Base-by-base conservation (phyloP, 2,888 invertebrate genomes). In the Hoplodrina ambigua region DNA sequence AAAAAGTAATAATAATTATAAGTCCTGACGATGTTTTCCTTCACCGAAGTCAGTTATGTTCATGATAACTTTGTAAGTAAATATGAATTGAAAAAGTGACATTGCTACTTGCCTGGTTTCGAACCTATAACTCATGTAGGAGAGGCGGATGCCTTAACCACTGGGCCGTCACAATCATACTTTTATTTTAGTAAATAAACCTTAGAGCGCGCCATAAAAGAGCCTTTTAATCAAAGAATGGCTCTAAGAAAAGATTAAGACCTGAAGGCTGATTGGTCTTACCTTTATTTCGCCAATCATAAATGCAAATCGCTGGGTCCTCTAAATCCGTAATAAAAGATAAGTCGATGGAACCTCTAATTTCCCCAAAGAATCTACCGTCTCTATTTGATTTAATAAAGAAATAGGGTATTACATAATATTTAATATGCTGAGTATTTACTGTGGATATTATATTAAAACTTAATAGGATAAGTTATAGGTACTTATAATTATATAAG, bases 231-330 rank as follows among this genome's bases (percentile, higher is more conserved):
- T 69, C 30, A 72, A 64, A 60, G 17, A 61, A 44, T 61, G 17
- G 10, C 19, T 65, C 19, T 50, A 57, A 44, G 25, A 37, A 65
- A 61, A 41, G 57, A 73, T 79, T 59, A 66, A 30, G 57, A 65
- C 62, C 52, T 55, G 56, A 30, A 54, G 50, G 7, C n/a, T 61
- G 66, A 78, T 66, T 76, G 66, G 65, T 72, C 60, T 25, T 73
- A 62, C 61, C 73, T 78, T 73, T 66, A 73, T 76, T 72, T 79
- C 25, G 37, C 25, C 79, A 78, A 76, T 76, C 79, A 76, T 62
- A 73, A 73, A 79, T 78, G 72, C 74, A 75, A 66, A 75, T 72
- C 20, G 17, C 17, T 15, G 60, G 19, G 41, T 61, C 78, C 53
- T 61, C 53, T 25, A 25, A 66, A 54, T 60, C 79, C 57, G 50